A percentile compares a stretch with the other conserved stretches of the same genome.
Evolutionary conservation across 1,140 invertebrate species (phyloP).

Genomic region (Megathymus violae): DNA sequence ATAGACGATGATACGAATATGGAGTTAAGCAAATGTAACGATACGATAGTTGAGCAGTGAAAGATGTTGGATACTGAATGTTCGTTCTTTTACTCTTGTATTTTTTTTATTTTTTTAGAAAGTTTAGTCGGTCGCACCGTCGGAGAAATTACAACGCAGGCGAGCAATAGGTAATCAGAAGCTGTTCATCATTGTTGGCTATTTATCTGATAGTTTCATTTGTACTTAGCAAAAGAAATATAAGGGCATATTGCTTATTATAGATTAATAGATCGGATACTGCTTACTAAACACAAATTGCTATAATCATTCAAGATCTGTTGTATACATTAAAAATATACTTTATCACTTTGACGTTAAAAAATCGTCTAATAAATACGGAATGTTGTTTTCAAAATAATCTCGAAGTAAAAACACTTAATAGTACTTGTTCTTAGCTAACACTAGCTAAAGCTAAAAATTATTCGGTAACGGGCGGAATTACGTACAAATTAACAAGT

Average conservation of each 20-base stretch:
- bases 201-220: slow-evolving; percentile 62
- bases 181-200: slow-evolving; percentile 69
- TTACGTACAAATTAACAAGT: slow-evolving; percentile 81
- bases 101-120: slow-evolving; percentile 80
- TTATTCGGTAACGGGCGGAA: slow-evolving; percentile 81
- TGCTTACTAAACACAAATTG: slow-evolving; percentile 23
- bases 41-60: slow-evolving; percentile 77
- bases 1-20: slow-evolving; percentile 46
- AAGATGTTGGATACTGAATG: slow-evolving; percentile 78
- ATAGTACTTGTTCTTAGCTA: slow-evolving; percentile 69
- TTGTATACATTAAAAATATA: slow-evolving; percentile 22
- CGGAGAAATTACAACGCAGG: slow-evolving; percentile 76
- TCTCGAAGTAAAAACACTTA: slow-evolving; percentile 68
- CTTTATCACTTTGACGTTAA: slow-evolving; percentile 22
- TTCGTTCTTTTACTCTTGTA: slow-evolving; percentile 76
- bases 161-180: slow-evolving; percentile 67
- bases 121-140: slow-evolving; percentile 75
- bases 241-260: slow-evolving; percentile 26
- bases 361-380: slow-evolving; percentile 63
- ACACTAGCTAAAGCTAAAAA: slow-evolving; percentile 78
- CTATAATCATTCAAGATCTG: slow-evolving; percentile 22
- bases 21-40: slow-evolving; percentile 56
- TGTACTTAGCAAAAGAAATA: slow-evolving; percentile 31
- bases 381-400: slow-evolving; percentile 63
- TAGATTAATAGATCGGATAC: slow-evolving; percentile 22